Percentiles rank a stretch among this genome's conserved stretches.
These are phyloP conservation scores for Belgica antarctica DNA, from an alignment of 2,888 invertebrate species.

Conservation along the genomic window DNA sequence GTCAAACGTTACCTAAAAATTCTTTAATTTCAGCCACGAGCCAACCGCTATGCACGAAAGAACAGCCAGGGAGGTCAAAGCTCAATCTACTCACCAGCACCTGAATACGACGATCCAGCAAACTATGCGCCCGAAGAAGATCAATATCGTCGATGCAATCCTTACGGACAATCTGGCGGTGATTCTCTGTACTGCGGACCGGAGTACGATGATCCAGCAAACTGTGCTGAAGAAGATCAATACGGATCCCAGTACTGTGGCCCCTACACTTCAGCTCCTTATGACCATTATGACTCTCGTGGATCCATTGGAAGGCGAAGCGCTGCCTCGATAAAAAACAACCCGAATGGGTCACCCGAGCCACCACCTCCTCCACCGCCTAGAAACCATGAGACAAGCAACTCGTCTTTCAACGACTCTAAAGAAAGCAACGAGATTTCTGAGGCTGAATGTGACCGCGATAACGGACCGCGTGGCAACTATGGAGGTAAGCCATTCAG, in stretches of 20 bases:
- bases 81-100: constrained; percentile 76
- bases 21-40: constrained; percentile 58
- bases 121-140: constrained; percentile 83
- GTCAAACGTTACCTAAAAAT: constrained; percentile 6
- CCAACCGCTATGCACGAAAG: constrained; percentile 68
- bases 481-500: constrained; percentile 68
- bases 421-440: constrained; percentile 93
- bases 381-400: constrained; percentile 77
- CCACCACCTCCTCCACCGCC: constrained; percentile 71
- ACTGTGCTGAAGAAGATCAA: constrained; percentile 88
- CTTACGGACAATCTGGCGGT: constrained; percentile 63
- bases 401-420: constrained; percentile 85
- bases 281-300: constrained; percentile 85
- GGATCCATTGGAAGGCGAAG: constrained; percentile 73
- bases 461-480: constrained; percentile 72
- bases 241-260: constrained; percentile 78
- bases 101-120: constrained; percentile 91
- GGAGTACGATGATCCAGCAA: constrained; percentile 91
- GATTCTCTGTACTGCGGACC: constrained; percentile 66
- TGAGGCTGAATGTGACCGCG: constrained; percentile 88
- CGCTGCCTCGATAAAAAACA: constrained; percentile 53
- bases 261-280: constrained; percentile 73
- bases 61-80: constrained; percentile 80
- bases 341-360: constrained; percentile 60
- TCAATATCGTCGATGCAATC: constrained; percentile 79